Evolutionary conservation across 2,888 invertebrate species (phyloP).

Genomic region (Thelaira solivaga): DNA sequence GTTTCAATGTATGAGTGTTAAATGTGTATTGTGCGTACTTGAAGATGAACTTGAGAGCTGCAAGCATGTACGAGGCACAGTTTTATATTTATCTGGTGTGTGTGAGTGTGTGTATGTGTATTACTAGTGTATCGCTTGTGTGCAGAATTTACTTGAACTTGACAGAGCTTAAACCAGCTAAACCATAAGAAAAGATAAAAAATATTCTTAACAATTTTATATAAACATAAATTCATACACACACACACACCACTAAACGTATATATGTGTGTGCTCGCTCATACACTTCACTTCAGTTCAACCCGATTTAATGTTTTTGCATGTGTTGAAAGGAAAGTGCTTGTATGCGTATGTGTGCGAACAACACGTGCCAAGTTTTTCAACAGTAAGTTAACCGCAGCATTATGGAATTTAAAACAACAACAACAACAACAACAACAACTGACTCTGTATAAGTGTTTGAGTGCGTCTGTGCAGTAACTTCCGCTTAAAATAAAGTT

Average conservation of each 20-base stretch:
- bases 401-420: background rate
- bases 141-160: conserved; percentile 53
- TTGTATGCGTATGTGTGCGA: too few relatives aligned
- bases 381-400: conserved; percentile 2
- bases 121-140: too few relatives aligned
- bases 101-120: background rate
- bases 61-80: too few relatives aligned
- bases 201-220: background rate
- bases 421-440: too few relatives aligned
- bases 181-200: background rate
- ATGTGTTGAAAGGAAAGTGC: conserved; percentile 4
- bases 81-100: too few relatives aligned
- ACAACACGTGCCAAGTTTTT: conserved; percentile 51
- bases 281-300: background rate
- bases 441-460: background rate
- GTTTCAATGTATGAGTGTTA: conserved; percentile 35
- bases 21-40: conserved; percentile 56
- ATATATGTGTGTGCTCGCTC: background rate
- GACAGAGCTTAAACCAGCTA: conserved; percentile 28
- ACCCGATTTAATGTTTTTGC: background rate
- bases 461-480: conserved; percentile 58
- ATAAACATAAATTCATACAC: background rate
- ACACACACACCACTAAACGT: background rate
- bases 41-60: conserved; percentile 54
- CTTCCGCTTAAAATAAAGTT: conserved; percentile 26